Percentiles rank a stretch among this genome's conserved stretches.
phyloP scores from a whole-genome alignment of 2,113 vertebrate genomes.

The Manacus vitellinus region DNA sequence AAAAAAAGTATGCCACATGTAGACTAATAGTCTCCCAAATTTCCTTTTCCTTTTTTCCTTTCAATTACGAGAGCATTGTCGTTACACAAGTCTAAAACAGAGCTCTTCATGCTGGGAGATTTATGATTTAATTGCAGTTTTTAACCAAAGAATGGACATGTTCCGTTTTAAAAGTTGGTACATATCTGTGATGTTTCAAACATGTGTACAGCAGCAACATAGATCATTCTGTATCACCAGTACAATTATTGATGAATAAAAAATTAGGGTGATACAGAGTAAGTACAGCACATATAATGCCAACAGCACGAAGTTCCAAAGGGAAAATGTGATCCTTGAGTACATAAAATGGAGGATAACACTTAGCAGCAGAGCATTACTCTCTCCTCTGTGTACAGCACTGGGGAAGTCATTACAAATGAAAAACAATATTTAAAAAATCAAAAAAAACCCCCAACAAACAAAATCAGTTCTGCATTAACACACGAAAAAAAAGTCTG shows the following conservation, averaged over 20 bases:
- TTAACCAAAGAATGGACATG: not conserved
- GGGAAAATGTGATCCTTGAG: not conserved
- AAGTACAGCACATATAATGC: not conserved
- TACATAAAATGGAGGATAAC: not conserved
- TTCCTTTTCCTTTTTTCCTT: conserved; percentile 36
- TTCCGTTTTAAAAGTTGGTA: not conserved
- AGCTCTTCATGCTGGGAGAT: not conserved
- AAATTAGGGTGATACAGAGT: not conserved
- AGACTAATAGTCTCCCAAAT: conserved; percentile 30
- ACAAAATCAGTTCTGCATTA: not conserved
- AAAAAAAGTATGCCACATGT: conserved; percentile 18
- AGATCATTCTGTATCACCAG: not conserved
- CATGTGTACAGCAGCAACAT: not conserved
- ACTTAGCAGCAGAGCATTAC: not conserved
- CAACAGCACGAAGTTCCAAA: not conserved
- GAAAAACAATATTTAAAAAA: not conserved
- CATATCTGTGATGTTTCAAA: not conserved
- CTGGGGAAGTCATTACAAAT: not conserved
- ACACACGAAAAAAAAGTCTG: not conserved
- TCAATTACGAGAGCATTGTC: not conserved
- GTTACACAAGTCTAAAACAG: not conserved
- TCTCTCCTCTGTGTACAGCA: not conserved
- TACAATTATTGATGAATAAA: not conserved
- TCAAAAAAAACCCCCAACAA: not conserved
- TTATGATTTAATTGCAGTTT: not conserved